phyloP scores from a whole-genome alignment of 1,140 invertebrate species.

The Marisa cornuarietis region DNA sequence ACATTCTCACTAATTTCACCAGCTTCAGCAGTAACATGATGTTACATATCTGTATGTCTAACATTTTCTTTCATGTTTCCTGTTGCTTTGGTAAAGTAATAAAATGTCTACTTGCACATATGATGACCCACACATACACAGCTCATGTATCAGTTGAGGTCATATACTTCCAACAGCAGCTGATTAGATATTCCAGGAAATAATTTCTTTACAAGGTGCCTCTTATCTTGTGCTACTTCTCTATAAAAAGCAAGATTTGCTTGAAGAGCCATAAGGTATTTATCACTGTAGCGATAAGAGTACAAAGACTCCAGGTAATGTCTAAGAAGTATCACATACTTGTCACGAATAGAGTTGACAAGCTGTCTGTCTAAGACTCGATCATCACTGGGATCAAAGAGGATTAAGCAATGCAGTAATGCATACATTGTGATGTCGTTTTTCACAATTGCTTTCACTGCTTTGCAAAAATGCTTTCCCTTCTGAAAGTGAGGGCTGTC shows the following conservation, averaged over 20 bases:
- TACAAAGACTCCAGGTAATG: constrained; percentile 87
- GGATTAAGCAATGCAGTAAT: constrained; percentile 85
- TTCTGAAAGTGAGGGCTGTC: constrained; percentile 1
- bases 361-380: constrained; percentile 83
- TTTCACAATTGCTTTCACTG: constrained; percentile 50
- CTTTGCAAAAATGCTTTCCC: constrained; percentile 44
- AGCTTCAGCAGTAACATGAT: no score
- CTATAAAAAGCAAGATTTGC: constrained; percentile 73
- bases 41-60: no score
- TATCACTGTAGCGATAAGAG: constrained; percentile 52
- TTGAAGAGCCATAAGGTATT: constrained; percentile 73
- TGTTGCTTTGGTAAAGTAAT: no score
- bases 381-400: constrained; percentile 85
- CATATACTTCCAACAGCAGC: not conserved
- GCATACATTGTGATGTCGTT: constrained; percentile 75
- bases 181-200: constrained; percentile 11
- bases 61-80: no score
- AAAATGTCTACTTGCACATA: no score
- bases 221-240: not conserved
- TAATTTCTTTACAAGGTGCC: constrained; percentile 17
- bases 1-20: no score
- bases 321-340: constrained; percentile 87
- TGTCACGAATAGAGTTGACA: constrained; percentile 75
- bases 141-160: not conserved
- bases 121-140: no score